A percentile compares a stretch with the other conserved stretches of the same genome.
Evolutionary conservation across 2,113 vertebrate species (phyloP).

Genomic region (Terrapene triunguis): DNA sequence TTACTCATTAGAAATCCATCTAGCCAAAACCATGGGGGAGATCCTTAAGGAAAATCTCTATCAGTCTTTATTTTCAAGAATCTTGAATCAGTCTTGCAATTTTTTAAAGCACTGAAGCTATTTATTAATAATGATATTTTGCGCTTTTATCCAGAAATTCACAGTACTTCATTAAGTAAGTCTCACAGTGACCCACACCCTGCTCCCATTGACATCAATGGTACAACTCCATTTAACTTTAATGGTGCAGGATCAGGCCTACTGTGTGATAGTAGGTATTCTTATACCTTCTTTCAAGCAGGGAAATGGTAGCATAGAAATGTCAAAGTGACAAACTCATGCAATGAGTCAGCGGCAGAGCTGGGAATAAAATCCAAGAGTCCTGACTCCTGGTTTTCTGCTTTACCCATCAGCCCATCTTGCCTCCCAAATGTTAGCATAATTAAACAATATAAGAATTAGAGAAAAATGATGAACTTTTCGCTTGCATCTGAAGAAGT

Average conservation of each 20-base stretch:
- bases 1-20: slow-evolving; percentile 57
- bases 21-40: neutral
- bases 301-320: neutral
- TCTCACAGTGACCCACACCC: neutral
- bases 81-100: neutral
- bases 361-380: neutral
- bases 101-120: slow-evolving; percentile 12
- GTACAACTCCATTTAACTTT: neutral
- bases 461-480: neutral
- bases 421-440: neutral
- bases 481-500: too few relatives aligned
- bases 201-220: neutral
- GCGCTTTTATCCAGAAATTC: neutral
- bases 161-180: neutral
- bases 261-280: neutral
- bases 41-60: neutral
- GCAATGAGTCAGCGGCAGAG: neutral
- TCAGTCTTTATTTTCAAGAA: slow-evolving; percentile 41
- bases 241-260: rapidly evolving
- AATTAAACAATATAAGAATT: neutral
- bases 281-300: neutral
- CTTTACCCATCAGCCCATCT: neutral
- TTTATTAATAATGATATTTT: neutral
- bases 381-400: neutral
- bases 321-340: neutral